Percentiles rank a stretch among this genome's conserved stretches.
Evolutionary conservation across 2,888 invertebrate species (phyloP).

Genomic region (Sinopyrophorus schimmeli): DNA sequence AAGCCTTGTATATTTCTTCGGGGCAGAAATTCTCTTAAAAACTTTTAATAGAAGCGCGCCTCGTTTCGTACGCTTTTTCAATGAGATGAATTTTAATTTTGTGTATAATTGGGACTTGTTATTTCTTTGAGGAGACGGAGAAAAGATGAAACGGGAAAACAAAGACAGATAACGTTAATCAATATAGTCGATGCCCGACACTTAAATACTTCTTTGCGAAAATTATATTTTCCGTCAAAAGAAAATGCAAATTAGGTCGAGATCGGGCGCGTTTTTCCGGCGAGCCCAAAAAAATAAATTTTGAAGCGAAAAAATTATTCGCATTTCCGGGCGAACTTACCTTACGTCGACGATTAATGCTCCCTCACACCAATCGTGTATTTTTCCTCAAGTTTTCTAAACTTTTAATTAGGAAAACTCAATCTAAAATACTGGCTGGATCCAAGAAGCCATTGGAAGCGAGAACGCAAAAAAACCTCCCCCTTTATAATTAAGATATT

Average conservation of each 20-base stretch:
- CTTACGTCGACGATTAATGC: conserved; percentile 11
- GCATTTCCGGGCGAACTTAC: conserved; percentile 4
- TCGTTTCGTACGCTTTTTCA: conserved; percentile 55
- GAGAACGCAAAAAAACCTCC: conserved; percentile 26
- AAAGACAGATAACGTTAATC: conserved; percentile 30
- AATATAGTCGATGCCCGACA: conserved; percentile 27
- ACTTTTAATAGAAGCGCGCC: conserved; percentile 54
- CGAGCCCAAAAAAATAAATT: background rate
- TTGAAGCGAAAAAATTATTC: background rate
- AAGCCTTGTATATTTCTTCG: conserved; percentile 49
- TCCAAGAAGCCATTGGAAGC: conserved; percentile 35
- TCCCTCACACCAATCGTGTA: conserved; percentile 22
- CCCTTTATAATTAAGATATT: conserved; percentile 28
- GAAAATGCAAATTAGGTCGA: conserved; percentile 23
- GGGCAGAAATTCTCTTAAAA: conserved; percentile 53
- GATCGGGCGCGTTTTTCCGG: background rate
- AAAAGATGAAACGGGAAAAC: conserved; percentile 39
- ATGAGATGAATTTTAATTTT: conserved; percentile 57
- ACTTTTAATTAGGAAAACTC: conserved; percentile 52
- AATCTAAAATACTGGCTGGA: conserved; percentile 46
- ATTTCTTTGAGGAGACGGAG: conserved; percentile 49
- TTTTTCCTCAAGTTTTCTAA: conserved; percentile 43
- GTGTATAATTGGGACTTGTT: conserved; percentile 55
- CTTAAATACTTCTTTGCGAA: conserved; percentile 29
- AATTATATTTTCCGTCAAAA: conserved; percentile 22